phyloP scores from a whole-genome alignment of 2,888 invertebrate species.

The Biston betularia region DNA sequence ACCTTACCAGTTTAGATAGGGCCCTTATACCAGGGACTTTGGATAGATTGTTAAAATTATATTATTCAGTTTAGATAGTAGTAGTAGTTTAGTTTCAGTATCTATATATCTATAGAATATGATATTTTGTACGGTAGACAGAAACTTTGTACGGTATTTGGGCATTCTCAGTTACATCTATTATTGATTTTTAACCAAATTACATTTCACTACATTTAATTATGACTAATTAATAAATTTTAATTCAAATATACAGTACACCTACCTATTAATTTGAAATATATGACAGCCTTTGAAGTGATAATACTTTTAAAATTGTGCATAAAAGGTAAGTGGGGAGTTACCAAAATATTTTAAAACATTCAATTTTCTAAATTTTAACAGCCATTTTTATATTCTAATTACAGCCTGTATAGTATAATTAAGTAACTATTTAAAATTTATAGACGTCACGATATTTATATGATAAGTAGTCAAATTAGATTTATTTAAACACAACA shows the following conservation, averaged over 20 bases:
- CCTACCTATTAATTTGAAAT: slow-evolving; percentile 39
- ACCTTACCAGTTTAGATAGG: no score
- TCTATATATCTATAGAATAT: no score
- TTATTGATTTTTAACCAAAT: slow-evolving; percentile 12
- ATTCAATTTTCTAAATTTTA: slow-evolving; percentile 49
- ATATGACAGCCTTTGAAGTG: slow-evolving; percentile 63
- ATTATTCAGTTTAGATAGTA: no score
- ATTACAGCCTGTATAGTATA: slow-evolving; percentile 31
- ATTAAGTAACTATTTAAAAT: slow-evolving; percentile 15
- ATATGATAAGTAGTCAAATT: neutral
- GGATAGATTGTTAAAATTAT: no score
- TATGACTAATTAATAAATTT: slow-evolving; percentile 7
- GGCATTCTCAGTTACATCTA: slow-evolving; percentile 8
- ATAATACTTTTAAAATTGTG: slow-evolving; percentile 67
- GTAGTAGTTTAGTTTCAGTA: no score
- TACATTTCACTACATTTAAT: slow-evolving; percentile 6
- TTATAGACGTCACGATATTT: slow-evolving; percentile 8
- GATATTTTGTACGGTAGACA: no score
- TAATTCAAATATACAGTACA: neutral
- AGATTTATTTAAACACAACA: slow-evolving; percentile 13
- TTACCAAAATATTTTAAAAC: slow-evolving; percentile 50
- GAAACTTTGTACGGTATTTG: neutral
- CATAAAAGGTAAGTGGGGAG: slow-evolving; percentile 54
- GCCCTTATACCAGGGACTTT: no score
- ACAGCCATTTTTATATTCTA: slow-evolving; percentile 52